A percentile compares a stretch with the other conserved stretches of the same genome.
Evolutionary conservation across 1,140 invertebrate species (phyloP).

Genomic region (Phymastichus coffea): DNA sequence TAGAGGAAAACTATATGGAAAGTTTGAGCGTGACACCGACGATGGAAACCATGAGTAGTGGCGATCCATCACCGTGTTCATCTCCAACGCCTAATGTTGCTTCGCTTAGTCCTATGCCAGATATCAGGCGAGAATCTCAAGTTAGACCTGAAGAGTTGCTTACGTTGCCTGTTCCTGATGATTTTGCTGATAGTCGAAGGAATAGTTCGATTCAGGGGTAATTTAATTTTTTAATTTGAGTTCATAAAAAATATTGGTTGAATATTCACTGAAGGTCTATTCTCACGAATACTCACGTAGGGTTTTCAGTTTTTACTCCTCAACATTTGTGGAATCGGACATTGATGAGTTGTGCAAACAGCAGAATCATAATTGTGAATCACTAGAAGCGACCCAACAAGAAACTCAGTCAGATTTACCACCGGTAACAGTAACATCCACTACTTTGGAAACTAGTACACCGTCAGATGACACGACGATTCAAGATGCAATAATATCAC

Average conservation of each 20-base stretch:
- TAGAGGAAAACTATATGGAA: slow-evolving; percentile 32
- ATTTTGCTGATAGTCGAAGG: slow-evolving; percentile 72
- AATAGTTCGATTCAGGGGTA: slow-evolving; percentile 65
- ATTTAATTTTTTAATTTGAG: neutral
- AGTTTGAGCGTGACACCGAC: slow-evolving; percentile 47
- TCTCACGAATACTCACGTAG: slow-evolving; percentile 28
- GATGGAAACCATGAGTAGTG: slow-evolving; percentile 50
- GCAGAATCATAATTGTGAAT: slow-evolving; percentile 31
- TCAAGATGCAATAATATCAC: slow-evolving; percentile 47
- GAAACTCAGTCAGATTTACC: slow-evolving; percentile 44
- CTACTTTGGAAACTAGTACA: slow-evolving; percentile 46
- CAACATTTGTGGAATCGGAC: slow-evolving; percentile 26
- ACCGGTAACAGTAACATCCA: slow-evolving; percentile 44
- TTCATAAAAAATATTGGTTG: too few relatives aligned
- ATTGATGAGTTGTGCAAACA: slow-evolving; percentile 25
- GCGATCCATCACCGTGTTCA: slow-evolving; percentile 62
- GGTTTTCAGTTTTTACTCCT: slow-evolving; percentile 40
- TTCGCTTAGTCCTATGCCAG: slow-evolving; percentile 68
- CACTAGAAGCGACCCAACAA: slow-evolving; percentile 34
- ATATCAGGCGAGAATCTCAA: slow-evolving; percentile 66
- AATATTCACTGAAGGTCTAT: too few relatives aligned
- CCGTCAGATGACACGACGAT: slow-evolving; percentile 36
- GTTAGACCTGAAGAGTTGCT: slow-evolving; percentile 58
- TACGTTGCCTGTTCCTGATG: slow-evolving; percentile 69
- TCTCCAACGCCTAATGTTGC: slow-evolving; percentile 63